Evolutionary conservation across 2,797 vertebrate species (phyloP).

Genomic region (Poecilia wingei): DNA sequence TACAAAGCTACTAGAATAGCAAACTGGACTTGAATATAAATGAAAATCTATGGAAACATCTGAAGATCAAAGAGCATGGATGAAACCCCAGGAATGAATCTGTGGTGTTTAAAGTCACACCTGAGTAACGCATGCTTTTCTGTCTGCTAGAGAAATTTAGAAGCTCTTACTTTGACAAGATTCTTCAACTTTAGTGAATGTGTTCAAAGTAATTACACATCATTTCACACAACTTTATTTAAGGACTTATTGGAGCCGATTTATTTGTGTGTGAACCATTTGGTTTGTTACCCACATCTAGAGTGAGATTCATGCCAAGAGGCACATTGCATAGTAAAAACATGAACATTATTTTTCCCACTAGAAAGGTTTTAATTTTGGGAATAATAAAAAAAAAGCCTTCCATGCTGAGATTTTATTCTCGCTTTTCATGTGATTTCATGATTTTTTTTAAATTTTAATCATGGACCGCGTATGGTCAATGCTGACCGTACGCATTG

Average conservation of each 20-base stretch:
- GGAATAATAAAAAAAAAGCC: background rate
- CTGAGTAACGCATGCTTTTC: background rate
- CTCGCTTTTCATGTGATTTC: background rate
- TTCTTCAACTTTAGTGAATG: background rate
- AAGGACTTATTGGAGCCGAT: background rate
- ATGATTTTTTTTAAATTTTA: too few relatives aligned
- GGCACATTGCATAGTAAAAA: background rate
- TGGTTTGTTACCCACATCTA: background rate
- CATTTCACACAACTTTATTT: background rate
- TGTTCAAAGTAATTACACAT: background rate
- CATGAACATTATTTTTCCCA: background rate
- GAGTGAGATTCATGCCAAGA: background rate
- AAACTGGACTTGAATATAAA: too few relatives aligned
- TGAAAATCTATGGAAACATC: too few relatives aligned
- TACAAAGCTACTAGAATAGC: too few relatives aligned
- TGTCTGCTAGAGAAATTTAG: background rate
- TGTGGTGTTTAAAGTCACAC: background rate
- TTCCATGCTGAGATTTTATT: slow-evolving; percentile 4
- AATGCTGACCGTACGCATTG: too few relatives aligned
- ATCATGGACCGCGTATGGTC: too few relatives aligned
- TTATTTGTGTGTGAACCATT: background rate
- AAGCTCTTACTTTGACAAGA: background rate
- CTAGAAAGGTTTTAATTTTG: slow-evolving; percentile 14
- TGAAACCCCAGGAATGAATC: too few relatives aligned
- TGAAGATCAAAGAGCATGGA: too few relatives aligned